Percentiles rank a stretch among this genome's conserved stretches.
Evolutionary conservation across 2,797 vertebrate species (phyloP).

Genomic region (Pelodytes ibericus): DNA sequence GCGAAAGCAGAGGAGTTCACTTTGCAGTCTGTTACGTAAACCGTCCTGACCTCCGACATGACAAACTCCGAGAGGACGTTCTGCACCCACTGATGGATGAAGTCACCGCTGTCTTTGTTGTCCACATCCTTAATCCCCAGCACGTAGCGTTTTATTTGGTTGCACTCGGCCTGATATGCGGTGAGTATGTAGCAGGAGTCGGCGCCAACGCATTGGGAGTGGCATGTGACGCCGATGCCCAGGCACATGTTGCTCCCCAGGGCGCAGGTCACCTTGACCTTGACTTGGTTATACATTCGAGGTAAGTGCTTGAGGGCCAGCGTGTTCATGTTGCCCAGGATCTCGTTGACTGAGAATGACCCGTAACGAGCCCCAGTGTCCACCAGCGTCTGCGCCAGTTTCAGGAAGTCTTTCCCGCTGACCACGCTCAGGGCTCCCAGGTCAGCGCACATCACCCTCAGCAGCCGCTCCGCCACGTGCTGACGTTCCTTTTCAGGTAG

Average conservation of each 20-base stretch:
- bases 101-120: constrained; percentile 87
- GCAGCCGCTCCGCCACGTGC: constrained; percentile 92
- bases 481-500: constrained; percentile 96
- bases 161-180: constrained; percentile 93
- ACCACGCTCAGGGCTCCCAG: constrained; percentile 89
- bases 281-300: constrained; percentile 99
- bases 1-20: constrained; percentile 84
- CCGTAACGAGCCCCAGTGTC: constrained; percentile 95
- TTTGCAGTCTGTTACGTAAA: constrained; percentile 92
- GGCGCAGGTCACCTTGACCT: constrained; percentile 97
- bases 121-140: constrained; percentile 91
- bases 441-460: constrained; percentile 95
- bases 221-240: constrained; percentile 95
- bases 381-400: constrained; percentile 95
- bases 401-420: constrained; percentile 95
- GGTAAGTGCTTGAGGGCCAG: constrained; percentile 95
- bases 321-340: constrained; percentile 93
- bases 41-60: constrained; percentile 96
- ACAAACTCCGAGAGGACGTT: constrained; percentile 98
- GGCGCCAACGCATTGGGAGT: constrained; percentile 87
- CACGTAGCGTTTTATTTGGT: constrained; percentile 91
- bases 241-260: constrained; percentile 91
- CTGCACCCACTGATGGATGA: constrained; percentile 97
- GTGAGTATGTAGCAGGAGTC: constrained; percentile 94
- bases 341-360: constrained; percentile 92